Base-by-base conservation (phyloP, 2,888 invertebrate genomes). In the Sicus ferrugineus region DNA sequence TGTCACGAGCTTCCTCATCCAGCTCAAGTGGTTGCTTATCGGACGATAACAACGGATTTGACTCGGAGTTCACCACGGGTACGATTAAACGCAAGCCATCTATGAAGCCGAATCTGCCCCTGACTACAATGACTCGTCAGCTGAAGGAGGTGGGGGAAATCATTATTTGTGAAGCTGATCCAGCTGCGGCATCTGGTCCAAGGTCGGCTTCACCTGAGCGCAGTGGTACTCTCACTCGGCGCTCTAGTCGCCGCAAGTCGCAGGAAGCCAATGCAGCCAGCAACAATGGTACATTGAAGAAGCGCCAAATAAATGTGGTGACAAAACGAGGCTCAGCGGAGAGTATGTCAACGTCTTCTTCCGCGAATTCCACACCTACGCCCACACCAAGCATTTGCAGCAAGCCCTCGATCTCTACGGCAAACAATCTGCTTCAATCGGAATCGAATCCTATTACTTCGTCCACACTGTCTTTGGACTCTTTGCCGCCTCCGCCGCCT, bases 21-120 rank as follows among this genome's bases (percentile, higher is more conserved):
- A 93, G 93, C 80, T 93, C 94, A 28, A 93, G 93, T 79, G 94
- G 94, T 23, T 95, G 94, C 80, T 88, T 94, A 75, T 94, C 93
- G 1, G 94, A 93, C 81, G 93, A 91, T 80, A 88, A 87, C 79
- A 89, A 87, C 78, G 91, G 91, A 21, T 92, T 92, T 77, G 92
- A 92, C 81, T 91, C 91, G 73, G 92, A 92, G 81, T 92, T 91
- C 80, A 90, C 92, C 69, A 92, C 91, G 85, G 92, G 92, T 38
- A 96, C 96, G 38, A 96, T 96, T 71, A 96, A 96, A 83, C 89
- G 96, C 58, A 96, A 96, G 82, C 96, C 96, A 0, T 94, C 94
- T 21, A 93, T 94, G 92, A 94, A 94, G 83, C 95, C 96, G 7
- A 95, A 95, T 85, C 89, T 96, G 62, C 96, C 96, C 0, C 84